Percentiles rank a stretch among this genome's conserved stretches.
Conservation (phyloP, 1,140 invertebrate genomes). For the Scaptodrosophila lebanonensis region DNA sequence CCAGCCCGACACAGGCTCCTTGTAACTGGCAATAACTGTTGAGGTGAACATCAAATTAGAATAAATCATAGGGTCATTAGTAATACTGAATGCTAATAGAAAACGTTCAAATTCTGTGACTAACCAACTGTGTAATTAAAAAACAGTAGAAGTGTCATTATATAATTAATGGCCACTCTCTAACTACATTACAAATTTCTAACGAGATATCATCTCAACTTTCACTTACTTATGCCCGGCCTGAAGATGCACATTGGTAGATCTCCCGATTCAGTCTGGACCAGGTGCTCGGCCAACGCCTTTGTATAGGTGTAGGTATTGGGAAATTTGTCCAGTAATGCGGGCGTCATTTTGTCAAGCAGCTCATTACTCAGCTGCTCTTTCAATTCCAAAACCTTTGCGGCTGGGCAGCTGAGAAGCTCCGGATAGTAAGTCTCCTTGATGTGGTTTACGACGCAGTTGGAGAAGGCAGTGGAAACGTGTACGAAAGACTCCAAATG, state of each 20-base stretch:
- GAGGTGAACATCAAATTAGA: neutral
- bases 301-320: conserved; percentile 93
- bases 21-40: conserved; percentile 87
- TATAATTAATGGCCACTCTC: no score
- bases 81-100: no score
- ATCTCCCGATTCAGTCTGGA: conserved; percentile 80
- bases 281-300: conserved; percentile 85
- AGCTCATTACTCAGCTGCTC: conserved; percentile 80
- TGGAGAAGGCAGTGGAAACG: conserved; percentile 86
- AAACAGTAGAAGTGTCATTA: no score
- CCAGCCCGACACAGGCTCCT: conserved; percentile 86
- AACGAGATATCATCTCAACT: no score
- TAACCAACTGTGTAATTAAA: no score
- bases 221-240: conserved; percentile 83
- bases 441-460: conserved; percentile 81
- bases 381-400: conserved; percentile 80
- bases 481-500: conserved; percentile 83
- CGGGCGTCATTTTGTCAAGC: conserved; percentile 82
- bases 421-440: conserved; percentile 86
- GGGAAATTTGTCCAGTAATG: conserved; percentile 84
- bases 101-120: no score
- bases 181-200: no score
- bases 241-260: conserved; percentile 86
- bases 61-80: neutral
- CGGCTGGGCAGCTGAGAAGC: conserved; percentile 79